Evolutionary conservation across 2,113 vertebrate species (phyloP), one percentile per base, ranked within the genome.

Genomic region (Callospermophilus lateralis): DNA sequence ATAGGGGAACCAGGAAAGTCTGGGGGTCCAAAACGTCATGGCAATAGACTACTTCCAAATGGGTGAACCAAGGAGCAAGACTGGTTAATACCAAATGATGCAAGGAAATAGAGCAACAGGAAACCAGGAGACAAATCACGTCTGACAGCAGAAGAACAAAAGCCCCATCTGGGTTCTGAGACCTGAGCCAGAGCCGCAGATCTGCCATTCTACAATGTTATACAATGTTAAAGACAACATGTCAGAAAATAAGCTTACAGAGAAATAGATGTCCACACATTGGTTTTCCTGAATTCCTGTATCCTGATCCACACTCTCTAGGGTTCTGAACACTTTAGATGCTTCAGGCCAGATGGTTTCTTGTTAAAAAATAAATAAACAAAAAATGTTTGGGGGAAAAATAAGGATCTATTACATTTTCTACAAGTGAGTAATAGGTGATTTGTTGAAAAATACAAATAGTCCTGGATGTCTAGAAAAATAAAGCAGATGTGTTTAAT

Each of bases 1-100:
- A 34, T n/a, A 80, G 42, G 74, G 51, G 51, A 84, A 84, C 70
- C 65, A 17, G 61, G 74, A 94, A 63, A 90, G 20, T 89, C 48
- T 80, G 80, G 84, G 51, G 30, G 73, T 93, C 90, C 93, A 48
- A 83, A 94, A 72, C 87, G 61, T 93, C 84, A 96, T 65, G 42
- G 32, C 83, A 87, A 48, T 78, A 89, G 65, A 96, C 74, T 87
- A 51, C 30, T 39, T 95, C 84, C 86, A 97, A 95, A 91, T 87
- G 79, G 48, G 78, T 73, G 70, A 94, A 94, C 26, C 1, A 92
- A 67, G 16, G 39, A 89, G n/a, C 48, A 89, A 88, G n/a, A 73
- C 37, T 80, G 89, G 26, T 32, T 94, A 92, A 61, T 86, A 81
- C 89, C 86, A 94, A 92, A 74, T 0, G 16, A 89, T 70, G 76